Base-by-base conservation (phyloP, 2,888 invertebrate genomes). In the Megaustenia siamemsis region DNA sequence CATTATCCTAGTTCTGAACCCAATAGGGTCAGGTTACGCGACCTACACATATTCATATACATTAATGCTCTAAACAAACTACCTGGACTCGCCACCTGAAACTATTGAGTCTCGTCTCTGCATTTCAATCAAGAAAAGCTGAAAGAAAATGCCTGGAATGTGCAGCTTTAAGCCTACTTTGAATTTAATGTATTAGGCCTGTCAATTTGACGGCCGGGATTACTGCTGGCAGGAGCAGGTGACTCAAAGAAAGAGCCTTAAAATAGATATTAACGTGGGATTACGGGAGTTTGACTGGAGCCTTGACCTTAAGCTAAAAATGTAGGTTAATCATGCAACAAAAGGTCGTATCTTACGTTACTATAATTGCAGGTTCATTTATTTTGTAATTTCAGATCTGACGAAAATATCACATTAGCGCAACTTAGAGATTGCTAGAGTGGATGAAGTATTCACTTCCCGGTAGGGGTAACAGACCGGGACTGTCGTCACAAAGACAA, bases 131-230 rank as follows among this genome's bases (percentile, higher is more conserved):
- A 45, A 28, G 3, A 5, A 1, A 21, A 24, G 4, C 28, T 73
- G 3, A 45, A 28, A 5, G 45, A n/a, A n/a, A 73, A 73, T 43
- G 43, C 28, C 2, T 10, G 71, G 71, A 73, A 73, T 73, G 71
- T 28, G n/a, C 1, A 45, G 8, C 28, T 2, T 73, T 43, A 73
- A 73, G 12, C 21, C 45, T 12, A 45, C 38, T 28, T 28, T 73
- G 28, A 45, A 73, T 73, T 43, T 45, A 18, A 28, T 28, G 45
- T 28, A 73, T 73, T 73, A 73, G 28, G 45, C 45, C 28, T 73
- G 71, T 73, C 71, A 45, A 28, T 28, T 28, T 43, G n/a, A 69
- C 21, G 45, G 10, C 12, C n/a, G 15, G 28, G 2, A 40, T 5
- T 8, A n/a, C 3, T 28, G 12, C 1, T 28, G 45, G 28, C 4